These are phyloP conservation scores for Aphelenchoides avenae DNA, from an alignment of 1,140 invertebrate genomes.

Conservation along the genomic window DNA sequence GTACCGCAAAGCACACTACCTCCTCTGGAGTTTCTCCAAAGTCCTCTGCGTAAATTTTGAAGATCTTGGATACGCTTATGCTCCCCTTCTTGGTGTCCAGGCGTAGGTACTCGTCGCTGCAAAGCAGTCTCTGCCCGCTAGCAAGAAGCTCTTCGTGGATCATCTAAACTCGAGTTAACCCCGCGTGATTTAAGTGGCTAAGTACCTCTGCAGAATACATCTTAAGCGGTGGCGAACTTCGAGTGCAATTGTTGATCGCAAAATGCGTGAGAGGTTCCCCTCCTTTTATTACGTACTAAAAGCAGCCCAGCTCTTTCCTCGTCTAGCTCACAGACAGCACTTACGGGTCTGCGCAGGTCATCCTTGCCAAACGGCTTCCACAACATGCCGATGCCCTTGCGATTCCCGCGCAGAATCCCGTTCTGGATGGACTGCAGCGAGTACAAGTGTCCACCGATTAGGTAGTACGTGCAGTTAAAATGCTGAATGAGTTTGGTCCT, in stretches of 20 bases:
- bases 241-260: slow-evolving; percentile 61
- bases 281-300: slow-evolving; percentile 51
- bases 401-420: slow-evolving; percentile 62
- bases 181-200: not conserved
- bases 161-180: slow-evolving; percentile 19
- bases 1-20: slow-evolving; percentile 42
- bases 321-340: not conserved
- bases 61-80: slow-evolving; percentile 60
- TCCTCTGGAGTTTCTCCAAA: slow-evolving; percentile 61
- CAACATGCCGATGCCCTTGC: slow-evolving; percentile 62
- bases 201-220: slow-evolving; percentile 61
- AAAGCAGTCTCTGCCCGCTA: slow-evolving; percentile 50
- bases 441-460: slow-evolving; percentile 61
- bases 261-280: slow-evolving; percentile 63
- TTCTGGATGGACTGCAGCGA: slow-evolving; percentile 63
- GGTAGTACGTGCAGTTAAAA: slow-evolving; percentile 61
- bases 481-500: slow-evolving; percentile 53
- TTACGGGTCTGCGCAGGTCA: slow-evolving; percentile 60
- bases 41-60: slow-evolving; percentile 62
- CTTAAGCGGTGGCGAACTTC: slow-evolving; percentile 61
- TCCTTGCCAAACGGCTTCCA: slow-evolving; percentile 60
- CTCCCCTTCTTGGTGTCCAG: slow-evolving; percentile 58
- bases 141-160: slow-evolving; percentile 29
- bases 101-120: slow-evolving; percentile 57
- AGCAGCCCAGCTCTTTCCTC: slow-evolving; percentile 10